These are phyloP conservation scores for Melipona bicolor DNA, from an alignment of 2,888 invertebrate genomes.

Conservation along the genomic window DNA sequence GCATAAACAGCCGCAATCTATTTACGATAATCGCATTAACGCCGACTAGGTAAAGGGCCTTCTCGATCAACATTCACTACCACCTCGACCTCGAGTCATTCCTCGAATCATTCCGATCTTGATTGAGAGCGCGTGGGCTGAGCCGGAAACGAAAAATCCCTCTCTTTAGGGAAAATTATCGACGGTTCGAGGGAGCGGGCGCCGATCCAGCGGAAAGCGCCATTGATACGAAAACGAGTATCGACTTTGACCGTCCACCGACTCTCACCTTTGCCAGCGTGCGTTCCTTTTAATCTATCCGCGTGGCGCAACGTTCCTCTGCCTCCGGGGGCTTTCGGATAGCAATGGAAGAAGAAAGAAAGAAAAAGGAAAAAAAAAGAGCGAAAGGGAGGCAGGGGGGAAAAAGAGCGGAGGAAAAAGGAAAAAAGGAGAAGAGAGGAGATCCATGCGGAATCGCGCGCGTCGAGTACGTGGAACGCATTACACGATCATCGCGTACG, in stretches of 20 bases:
- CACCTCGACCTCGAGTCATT: neutral
- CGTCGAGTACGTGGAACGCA: conserved; percentile 68
- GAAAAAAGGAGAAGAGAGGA: conserved; percentile 16
- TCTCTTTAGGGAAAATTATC: conserved; percentile 27
- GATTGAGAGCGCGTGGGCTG: neutral
- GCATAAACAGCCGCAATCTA: too few species aligned
- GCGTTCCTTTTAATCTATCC: conserved; percentile 58
- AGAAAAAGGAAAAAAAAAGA: neutral
- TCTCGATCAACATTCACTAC: neutral
- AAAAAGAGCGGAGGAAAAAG: neutral
- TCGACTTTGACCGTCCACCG: conserved; percentile 52
- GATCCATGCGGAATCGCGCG: conserved; percentile 58
- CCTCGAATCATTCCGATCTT: neutral
- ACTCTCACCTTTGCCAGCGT: conserved; percentile 51
- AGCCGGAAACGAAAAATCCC: neutral
- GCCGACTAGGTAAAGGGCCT: neutral
- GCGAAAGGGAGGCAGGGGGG: conserved; percentile 24
- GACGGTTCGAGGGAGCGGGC: neutral
- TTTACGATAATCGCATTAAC: neutral
- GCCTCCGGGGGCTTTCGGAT: conserved; percentile 52
- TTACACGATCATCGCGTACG: conserved; percentile 76
- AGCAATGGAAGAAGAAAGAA: conserved; percentile 5
- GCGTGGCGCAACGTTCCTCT: conserved; percentile 31
- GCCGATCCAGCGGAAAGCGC: conserved; percentile 6
- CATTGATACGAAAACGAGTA: conserved; percentile 51